These are phyloP conservation scores for Gallinago solitaria DNA, from an alignment of 2,797 vertebrate species.

Conservation along the genomic window DNA sequence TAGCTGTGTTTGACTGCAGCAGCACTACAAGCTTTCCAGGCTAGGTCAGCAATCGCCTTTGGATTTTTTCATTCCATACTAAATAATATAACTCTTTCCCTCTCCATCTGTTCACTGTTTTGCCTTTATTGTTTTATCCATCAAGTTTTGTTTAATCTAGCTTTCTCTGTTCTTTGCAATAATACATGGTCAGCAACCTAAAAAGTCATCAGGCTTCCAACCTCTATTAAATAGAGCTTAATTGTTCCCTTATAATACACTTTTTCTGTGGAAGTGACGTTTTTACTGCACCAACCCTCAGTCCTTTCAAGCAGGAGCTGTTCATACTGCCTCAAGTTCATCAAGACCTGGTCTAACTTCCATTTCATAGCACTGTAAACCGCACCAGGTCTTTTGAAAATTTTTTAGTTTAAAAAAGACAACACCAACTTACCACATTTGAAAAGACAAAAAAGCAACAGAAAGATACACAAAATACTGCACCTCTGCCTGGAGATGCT, in stretches of 20 bases:
- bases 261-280: background rate
- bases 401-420: background rate
- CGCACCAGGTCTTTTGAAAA: background rate
- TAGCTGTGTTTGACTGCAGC: background rate
- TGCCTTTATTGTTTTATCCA: background rate
- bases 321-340: background rate
- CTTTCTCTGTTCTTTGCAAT: background rate
- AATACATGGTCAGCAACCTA: background rate
- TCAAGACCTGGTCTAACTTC: background rate
- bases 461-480: background rate
- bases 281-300: background rate
- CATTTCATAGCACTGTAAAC: background rate
- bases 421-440: background rate
- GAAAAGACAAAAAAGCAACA: background rate
- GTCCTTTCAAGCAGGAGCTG: background rate
- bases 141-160: background rate
- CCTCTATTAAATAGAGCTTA: background rate
- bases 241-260: background rate
- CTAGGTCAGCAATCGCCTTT: background rate
- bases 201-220: background rate
- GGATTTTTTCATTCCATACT: background rate
- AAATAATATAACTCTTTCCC: background rate
- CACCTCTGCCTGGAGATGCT: background rate
- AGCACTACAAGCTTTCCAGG: background rate
- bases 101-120: background rate